Evolutionary conservation across 1,140 invertebrate species (phyloP).

Genomic region (Ephestia elutella): DNA sequence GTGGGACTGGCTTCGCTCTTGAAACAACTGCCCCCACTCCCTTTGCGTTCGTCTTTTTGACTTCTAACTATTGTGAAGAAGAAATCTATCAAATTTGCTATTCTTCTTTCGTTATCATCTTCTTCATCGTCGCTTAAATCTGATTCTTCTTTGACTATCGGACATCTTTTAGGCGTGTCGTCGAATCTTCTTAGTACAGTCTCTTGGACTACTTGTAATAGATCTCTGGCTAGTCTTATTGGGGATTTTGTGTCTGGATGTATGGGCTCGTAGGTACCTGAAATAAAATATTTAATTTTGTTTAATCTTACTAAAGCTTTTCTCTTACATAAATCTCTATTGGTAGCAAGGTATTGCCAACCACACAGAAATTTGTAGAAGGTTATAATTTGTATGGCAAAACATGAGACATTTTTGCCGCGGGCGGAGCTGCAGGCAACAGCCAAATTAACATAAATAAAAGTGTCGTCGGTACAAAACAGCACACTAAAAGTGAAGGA

Average conservation of each 20-base stretch:
- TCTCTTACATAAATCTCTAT: no score
- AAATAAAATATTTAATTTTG: not conserved
- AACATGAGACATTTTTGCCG: no score
- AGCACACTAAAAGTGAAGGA: no score
- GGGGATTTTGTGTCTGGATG: conserved; percentile 47
- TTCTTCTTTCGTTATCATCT: conserved; percentile 57
- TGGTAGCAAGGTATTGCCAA: no score
- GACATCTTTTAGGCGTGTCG: conserved; percentile 50
- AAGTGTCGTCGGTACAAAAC: no score
- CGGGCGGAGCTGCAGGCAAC: no score
- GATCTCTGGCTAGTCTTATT: conserved; percentile 59
- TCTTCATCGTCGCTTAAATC: conserved; percentile 54
- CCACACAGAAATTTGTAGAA: no score
- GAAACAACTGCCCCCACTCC: conserved; percentile 65
- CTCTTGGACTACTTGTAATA: conserved; percentile 69
- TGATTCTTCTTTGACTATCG: conserved; percentile 60
- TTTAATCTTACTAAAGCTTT: no score
- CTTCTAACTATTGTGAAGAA: conserved; percentile 69
- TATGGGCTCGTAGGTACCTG: conserved; percentile 47
- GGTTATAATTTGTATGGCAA: no score
- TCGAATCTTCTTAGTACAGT: conserved; percentile 59
- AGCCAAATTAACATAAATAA: no score
- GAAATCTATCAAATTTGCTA: conserved; percentile 69
- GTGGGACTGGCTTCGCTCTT: conserved; percentile 60
- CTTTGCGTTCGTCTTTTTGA: conserved; percentile 61